Evolutionary conservation across 2,113 vertebrate genomes (phyloP).

Genomic region (Saccopteryx bilineata): DNA sequence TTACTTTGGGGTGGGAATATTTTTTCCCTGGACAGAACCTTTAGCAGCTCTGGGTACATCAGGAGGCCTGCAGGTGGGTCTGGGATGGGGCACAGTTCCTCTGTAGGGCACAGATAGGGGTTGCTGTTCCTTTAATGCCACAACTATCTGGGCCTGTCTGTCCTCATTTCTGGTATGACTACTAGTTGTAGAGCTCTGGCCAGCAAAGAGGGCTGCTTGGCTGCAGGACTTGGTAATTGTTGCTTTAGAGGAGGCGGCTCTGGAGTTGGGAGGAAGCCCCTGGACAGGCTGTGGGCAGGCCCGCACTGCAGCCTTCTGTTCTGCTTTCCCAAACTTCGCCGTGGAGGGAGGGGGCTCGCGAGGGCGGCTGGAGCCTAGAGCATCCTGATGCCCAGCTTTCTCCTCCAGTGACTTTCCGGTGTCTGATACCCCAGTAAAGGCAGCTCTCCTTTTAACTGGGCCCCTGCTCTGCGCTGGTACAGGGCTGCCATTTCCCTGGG

Average conservation of each 20-base stretch:
- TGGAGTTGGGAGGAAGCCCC: not conserved
- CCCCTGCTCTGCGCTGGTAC: not conserved
- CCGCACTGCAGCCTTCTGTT: not conserved
- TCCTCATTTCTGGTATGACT: not conserved
- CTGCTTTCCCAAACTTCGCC: not conserved
- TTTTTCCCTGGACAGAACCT: not conserved
- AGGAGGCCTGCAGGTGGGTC: not conserved
- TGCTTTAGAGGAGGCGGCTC: not conserved
- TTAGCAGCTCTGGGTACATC: fast-evolving
- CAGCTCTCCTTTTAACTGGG: not conserved
- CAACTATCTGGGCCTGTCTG: not conserved
- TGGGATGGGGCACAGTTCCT: too few relatives aligned
- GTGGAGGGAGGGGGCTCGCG: not conserved
- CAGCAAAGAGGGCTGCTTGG: not conserved
- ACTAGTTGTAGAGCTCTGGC: not conserved
- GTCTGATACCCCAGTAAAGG: not conserved
- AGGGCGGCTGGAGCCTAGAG: not conserved
- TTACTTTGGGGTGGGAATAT: not conserved
- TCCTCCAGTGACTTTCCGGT: not conserved
- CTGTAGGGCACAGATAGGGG: not conserved
- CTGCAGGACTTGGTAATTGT: not conserved
- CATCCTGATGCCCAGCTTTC: not conserved
- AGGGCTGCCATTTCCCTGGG: not conserved
- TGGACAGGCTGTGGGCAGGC: not conserved
- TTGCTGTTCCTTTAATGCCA: not conserved